Percentiles rank a stretch among this genome's conserved stretches.
phyloP scores from a whole-genome alignment of 2,888 invertebrate species.

The Xanthorhoe spadicearia region DNA sequence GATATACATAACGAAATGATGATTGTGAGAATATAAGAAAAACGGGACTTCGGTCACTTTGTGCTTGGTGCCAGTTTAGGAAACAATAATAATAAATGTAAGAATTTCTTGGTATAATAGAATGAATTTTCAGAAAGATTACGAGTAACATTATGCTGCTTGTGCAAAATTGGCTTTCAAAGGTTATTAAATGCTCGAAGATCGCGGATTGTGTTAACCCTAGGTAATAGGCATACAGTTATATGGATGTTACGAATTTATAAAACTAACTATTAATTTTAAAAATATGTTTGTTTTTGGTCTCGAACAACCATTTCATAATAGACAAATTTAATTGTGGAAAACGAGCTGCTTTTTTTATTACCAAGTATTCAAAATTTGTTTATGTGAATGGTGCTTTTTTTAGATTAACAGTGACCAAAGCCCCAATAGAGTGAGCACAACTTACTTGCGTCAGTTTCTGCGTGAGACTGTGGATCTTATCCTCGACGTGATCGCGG shows the following conservation, averaged over 20 bases:
- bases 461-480: constrained; percentile 89
- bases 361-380: background rate
- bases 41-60: constrained; percentile 59
- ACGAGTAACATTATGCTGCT: too few species aligned
- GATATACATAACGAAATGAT: constrained; percentile 48
- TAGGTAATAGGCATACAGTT: too few species aligned
- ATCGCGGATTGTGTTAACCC: too few species aligned
- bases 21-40: constrained; percentile 54
- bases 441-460: constrained; percentile 90
- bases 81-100: background rate
- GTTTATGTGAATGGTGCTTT: background rate
- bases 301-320: too few species aligned
- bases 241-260: too few species aligned
- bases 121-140: too few species aligned
- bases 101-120: too few species aligned
- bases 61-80: constrained; percentile 31
- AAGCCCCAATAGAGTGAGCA: constrained; percentile 54
- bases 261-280: too few species aligned
- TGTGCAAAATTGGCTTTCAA: too few species aligned
- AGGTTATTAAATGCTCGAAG: too few species aligned
- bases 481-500: constrained; percentile 89
- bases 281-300: too few species aligned
- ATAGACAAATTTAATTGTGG: too few species aligned
- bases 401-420: constrained; percentile 51
- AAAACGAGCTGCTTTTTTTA: background rate